Base-by-base conservation (phyloP, 1,140 invertebrate species). In the Plectrocnemia conspersa region DNA sequence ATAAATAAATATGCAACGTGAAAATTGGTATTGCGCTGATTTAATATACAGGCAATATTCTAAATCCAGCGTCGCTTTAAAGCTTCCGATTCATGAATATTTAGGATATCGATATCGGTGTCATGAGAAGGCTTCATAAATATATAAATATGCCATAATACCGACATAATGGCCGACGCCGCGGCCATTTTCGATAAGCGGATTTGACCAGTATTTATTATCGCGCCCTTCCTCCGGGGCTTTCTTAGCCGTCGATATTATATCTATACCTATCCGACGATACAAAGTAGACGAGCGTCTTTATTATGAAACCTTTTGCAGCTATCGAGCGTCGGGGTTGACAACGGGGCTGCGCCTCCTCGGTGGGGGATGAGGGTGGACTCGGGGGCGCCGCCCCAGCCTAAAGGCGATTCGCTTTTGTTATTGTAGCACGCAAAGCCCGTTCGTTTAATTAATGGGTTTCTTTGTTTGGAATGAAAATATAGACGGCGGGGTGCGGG, bases 381-480 rank as follows among this genome's bases (percentile, higher is more conserved):
- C n/a, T n/a, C n/a, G n/a, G 29, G 21, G 32, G 15, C 33, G 18
- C 32, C 11, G 35, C 15, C 21, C 47, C 47, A 32, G 33, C 32
- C n/a, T n/a, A n/a, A n/a, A 22, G 47, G 47, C 47, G 47, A 50
- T 50, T 50, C 47, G 38, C 47, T 50, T 50, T 50, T 57, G 47
- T 57, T 57, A 36, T 57, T 35, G 52, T 57, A 57, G 48, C 55
- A 29, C 35, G 54, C 29, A 57, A 57, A 57, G 55, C 55, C 55
- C 48, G 55, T 24, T 57, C 55, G 52, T 41, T 57, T 57, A 57
- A 57, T 57, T 57, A 57, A 57, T 57, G 55, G 41, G 55, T 57
- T 57, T 57, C 55, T 57, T 57, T 57, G 55, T 57, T 57, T 57
- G 55, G 36, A 52, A 22, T 57, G 47, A 57, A 57, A 57, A 57